Percentiles rank a stretch among this genome's conserved stretches.
Conservation (phyloP, 2,888 invertebrate genomes). For the Myopa testacea region DNA sequence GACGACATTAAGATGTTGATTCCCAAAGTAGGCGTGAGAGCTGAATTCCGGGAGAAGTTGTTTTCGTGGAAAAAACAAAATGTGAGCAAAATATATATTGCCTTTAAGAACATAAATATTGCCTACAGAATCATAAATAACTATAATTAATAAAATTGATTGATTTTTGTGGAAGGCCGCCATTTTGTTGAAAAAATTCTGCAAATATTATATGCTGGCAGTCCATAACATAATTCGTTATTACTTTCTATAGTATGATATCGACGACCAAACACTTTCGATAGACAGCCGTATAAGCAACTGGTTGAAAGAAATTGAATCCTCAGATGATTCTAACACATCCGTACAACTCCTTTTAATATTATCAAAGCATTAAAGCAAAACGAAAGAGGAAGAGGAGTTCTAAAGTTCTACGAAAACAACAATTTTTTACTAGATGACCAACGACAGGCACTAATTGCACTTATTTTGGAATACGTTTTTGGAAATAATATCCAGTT, state of each 20-base stretch:
- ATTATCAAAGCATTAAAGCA: neutral
- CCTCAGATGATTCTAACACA: conserved; percentile 1
- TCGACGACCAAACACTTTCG: no score
- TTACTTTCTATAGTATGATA: no score
- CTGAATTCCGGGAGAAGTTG: conserved; percentile 3
- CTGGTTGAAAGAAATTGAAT: neutral
- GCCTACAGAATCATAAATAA: no score
- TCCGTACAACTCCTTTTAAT: conserved; percentile 3
- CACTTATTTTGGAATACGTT: conserved; percentile 6
- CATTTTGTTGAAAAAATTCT: no score
- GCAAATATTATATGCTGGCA: no score
- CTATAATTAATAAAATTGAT: no score
- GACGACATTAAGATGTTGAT: neutral
- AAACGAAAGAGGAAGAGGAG: conserved; percentile 6
- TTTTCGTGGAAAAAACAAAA: conserved; percentile 6
- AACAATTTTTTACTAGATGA: conserved; percentile 1
- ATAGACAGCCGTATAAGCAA: no score
- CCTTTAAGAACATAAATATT: no score
- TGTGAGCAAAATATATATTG: neutral
- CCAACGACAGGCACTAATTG: conserved; percentile 6
- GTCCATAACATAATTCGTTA: neutral
- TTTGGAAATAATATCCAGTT: neutral
- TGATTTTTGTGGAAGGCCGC: no score
- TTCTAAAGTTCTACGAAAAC: conserved; percentile 1
- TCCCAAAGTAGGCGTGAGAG: conserved; percentile 6